phyloP scores from a whole-genome alignment of 1,140 invertebrate species.

The Tetramorium alpestre region DNA sequence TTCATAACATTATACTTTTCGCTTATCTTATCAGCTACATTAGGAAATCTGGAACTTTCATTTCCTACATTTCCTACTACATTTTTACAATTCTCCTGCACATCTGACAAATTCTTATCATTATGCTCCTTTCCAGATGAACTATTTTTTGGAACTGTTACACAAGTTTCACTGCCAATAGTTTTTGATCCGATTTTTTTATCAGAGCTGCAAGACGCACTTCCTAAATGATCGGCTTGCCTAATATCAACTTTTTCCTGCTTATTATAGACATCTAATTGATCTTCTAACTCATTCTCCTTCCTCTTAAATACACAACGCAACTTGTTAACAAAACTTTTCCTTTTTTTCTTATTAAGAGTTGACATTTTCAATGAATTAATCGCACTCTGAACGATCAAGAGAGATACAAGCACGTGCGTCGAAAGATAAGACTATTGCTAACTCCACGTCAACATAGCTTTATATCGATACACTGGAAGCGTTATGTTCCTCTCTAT shows the following conservation, averaged over 20 bases:
- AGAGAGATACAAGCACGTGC: not conserved
- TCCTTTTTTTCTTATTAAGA: slow-evolving; percentile 60
- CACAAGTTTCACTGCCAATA: not conserved
- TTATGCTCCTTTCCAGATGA: not conserved
- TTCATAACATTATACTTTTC: not conserved
- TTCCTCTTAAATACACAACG: slow-evolving; percentile 61
- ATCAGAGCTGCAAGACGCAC: not conserved
- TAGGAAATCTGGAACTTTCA: not conserved
- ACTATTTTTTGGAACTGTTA: not conserved
- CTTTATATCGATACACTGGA: slow-evolving; percentile 30
- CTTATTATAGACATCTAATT: slow-evolving; percentile 18
- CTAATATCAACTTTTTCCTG: not conserved
- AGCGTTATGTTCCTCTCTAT: not conserved
- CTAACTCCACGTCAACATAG: slow-evolving; percentile 22
- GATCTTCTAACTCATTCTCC: slow-evolving; percentile 7
- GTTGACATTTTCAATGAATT: slow-evolving; percentile 63
- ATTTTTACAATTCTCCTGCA: slow-evolving; percentile 5
- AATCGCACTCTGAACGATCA: not conserved
- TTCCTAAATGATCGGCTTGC: not conserved
- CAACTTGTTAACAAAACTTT: slow-evolving; percentile 71
- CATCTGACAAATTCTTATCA: not conserved
- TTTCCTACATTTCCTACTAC: not conserved
- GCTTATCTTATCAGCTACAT: not conserved
- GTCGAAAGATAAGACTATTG: slow-evolving; percentile 34
- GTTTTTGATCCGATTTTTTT: not conserved